Base-by-base conservation (phyloP, 2,797 vertebrate genomes). In the Odontamblyopus lacepedii region DNA sequence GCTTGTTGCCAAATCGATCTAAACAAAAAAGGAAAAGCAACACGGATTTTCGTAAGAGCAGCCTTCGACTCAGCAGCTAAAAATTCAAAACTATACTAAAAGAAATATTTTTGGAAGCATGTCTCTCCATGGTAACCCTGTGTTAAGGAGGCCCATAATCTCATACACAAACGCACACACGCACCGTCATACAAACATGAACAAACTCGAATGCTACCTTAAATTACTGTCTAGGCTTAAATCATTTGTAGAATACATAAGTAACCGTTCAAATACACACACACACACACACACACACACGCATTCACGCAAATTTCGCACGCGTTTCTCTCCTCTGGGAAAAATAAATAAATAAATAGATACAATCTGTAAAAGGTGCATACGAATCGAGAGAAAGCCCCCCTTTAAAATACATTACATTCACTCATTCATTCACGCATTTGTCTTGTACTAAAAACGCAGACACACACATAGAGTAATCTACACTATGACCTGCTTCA, bases 331-430 rank as follows among this genome's bases (percentile, higher is more conserved):
- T 88, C 89, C 84, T 89, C 88, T 92, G 91, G 90, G 87, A 90
- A 93, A 93, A 95, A 95, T 94, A 94, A 94, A 95, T 95, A 95
- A 94, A 95, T 94, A 94, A 91, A 92, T 93, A 93, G 88, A 90
- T 93, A 92, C 87, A 92, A 91, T 94, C 92, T 93, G 92, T 92
- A 90, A 92, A 93, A 93, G 92, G 93, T 92, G 93, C 92, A 93
- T 93, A 92, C 90, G 85, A 85, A 91, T 87, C 78, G 85, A 88
- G 87, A 85, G 88, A 90, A 84, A 86, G 81, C 83, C 82, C 77
- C 86, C 70, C 67, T 75, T 81, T 88, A 86, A 87, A 86, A 89
- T 88, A 86, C 88, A 80, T 82, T 80, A 23, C 23, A 80, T 81
- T 74, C 88, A 81, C 69, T 50, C 85, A 81, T 30, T 80, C 79